phyloP scores from a whole-genome alignment of 2,888 invertebrate species.

The Idaea straminata region DNA sequence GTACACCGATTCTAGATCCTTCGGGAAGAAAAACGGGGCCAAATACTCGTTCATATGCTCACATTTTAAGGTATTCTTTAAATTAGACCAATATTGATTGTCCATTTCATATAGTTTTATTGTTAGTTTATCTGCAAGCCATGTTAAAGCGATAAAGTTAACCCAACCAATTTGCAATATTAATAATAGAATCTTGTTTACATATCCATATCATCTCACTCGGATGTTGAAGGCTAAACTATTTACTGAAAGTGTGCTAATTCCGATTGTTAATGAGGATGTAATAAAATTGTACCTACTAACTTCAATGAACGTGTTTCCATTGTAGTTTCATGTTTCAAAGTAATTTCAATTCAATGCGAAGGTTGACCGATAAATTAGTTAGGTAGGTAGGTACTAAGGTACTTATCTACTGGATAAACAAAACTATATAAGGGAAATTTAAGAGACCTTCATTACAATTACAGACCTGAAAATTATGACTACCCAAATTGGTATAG shows the following conservation, averaged over 20 bases:
- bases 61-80: conserved; percentile 30
- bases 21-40: conserved; percentile 53
- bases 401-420: too few relatives aligned
- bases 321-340: conserved; percentile 19
- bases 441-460: too few relatives aligned
- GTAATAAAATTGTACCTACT: conserved; percentile 45
- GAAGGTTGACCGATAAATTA: conserved; percentile 11
- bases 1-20: conserved; percentile 47
- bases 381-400: neutral
- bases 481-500: too few relatives aligned
- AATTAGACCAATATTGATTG: conserved; percentile 17
- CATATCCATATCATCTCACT: conserved; percentile 32
- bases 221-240: conserved; percentile 48
- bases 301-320: conserved; percentile 41
- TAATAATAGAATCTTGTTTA: conserved; percentile 15
- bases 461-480: too few relatives aligned
- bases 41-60: conserved; percentile 34
- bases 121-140: neutral
- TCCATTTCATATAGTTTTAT: neutral
- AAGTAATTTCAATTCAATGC: conserved; percentile 24
- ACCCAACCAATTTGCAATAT: conserved; percentile 2
- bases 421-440: too few relatives aligned
- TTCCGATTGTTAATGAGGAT: conserved; percentile 66
- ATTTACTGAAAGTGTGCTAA: conserved; percentile 56
- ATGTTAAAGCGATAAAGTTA: neutral